A percentile compares a stretch with the other conserved stretches of the same genome.
These are phyloP conservation scores for Pygoscelis antarcticus DNA, from an alignment of 2,113 vertebrate genomes.

Conservation along the genomic window DNA sequence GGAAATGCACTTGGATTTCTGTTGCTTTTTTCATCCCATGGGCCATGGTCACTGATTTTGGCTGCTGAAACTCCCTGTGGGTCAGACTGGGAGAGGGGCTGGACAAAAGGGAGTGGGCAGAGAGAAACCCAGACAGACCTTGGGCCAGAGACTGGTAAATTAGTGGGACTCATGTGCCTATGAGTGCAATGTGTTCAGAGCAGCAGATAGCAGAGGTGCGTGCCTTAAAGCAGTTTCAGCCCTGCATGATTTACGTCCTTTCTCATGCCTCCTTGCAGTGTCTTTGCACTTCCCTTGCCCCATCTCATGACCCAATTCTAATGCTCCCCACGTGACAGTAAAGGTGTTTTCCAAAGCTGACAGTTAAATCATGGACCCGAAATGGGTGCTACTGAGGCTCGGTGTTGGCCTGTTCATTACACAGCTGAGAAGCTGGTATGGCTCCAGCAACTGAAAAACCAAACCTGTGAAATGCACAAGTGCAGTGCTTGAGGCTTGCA, in stretches of 20 bases:
- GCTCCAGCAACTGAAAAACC: background rate
- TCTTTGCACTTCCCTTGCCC: background rate
- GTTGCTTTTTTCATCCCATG: fast-evolving
- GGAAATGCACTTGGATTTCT: background rate
- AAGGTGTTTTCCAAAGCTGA: background rate
- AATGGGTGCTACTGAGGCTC: background rate
- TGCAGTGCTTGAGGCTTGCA: background rate
- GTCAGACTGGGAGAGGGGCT: no score
- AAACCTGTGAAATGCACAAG: background rate
- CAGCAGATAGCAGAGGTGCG: background rate
- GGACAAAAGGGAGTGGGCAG: background rate
- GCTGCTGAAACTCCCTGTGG: background rate
- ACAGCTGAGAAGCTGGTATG: background rate
- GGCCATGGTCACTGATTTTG: background rate
- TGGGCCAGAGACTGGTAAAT: no score
- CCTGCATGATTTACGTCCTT: background rate
- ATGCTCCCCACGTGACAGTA: background rate
- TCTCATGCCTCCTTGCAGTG: background rate
- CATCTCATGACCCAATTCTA: background rate
- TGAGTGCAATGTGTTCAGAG: background rate
- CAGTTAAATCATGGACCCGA: background rate
- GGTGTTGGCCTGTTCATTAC: background rate
- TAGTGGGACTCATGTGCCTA: fast-evolving
- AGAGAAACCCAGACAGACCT: background rate
- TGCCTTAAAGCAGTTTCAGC: background rate